Evolutionary conservation across 1,140 invertebrate genomes (phyloP).

Genomic region (Hormaphis cornu): DNA sequence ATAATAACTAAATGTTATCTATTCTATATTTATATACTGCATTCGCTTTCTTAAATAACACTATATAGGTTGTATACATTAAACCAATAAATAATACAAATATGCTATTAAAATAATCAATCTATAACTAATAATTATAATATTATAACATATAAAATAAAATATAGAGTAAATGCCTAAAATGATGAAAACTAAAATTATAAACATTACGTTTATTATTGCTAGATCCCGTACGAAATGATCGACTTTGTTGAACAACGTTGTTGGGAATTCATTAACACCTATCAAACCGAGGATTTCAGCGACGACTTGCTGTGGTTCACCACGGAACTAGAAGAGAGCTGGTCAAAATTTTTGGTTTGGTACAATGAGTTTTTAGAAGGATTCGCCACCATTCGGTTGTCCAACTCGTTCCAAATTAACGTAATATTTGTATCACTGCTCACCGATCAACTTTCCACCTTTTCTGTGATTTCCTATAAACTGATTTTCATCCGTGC

Average conservation of each 20-base stretch:
- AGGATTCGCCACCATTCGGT: background rate
- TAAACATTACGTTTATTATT: background rate
- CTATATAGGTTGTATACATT: no score
- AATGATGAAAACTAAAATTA: background rate
- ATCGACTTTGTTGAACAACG: slow-evolving; percentile 15
- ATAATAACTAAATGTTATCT: no score
- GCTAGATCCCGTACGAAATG: slow-evolving; percentile 1
- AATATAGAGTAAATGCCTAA: no score
- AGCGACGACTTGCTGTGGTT: background rate
- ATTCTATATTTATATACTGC: no score
- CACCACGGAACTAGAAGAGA: background rate
- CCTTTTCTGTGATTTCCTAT: no score
- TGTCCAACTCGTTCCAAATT: slow-evolving; percentile 3
- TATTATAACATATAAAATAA: background rate
- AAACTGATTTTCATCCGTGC: background rate
- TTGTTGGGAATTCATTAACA: slow-evolving; percentile 2
- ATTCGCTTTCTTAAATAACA: no score
- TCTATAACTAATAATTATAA: no score
- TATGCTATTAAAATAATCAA: no score
- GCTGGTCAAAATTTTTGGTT: background rate
- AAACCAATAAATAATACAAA: no score
- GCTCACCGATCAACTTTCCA: no score
- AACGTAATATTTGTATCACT: background rate
- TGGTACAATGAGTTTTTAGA: slow-evolving; percentile 1
- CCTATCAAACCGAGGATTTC: background rate